Percentiles rank a stretch among this genome's conserved stretches.
phyloP scores from a whole-genome alignment of 2,113 vertebrate genomes.

The Typhlomys cinereus region DNA sequence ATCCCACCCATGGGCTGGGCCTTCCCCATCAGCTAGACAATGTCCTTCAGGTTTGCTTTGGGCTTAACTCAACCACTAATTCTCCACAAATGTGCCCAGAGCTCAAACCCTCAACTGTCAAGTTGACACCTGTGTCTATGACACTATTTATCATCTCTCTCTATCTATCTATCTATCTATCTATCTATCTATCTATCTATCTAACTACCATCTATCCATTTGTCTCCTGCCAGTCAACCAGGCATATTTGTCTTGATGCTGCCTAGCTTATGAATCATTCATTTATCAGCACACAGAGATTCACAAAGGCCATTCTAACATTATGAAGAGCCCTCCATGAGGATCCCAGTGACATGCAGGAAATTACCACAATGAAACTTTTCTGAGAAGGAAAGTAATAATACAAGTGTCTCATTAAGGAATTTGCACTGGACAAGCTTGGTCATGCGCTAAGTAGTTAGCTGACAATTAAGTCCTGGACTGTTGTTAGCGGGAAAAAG shows the following conservation, averaged over 20 bases:
- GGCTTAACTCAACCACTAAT: too few relatives aligned
- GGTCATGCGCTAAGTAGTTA: background rate
- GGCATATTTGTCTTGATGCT: background rate
- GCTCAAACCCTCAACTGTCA: too few relatives aligned
- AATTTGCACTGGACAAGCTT: background rate
- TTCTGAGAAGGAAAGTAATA: slow-evolving; percentile 23
- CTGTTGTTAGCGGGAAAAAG: background rate
- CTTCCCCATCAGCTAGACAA: too few relatives aligned
- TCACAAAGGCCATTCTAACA: background rate
- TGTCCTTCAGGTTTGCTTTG: too few relatives aligned
- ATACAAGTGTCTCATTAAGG: background rate
- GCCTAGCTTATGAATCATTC: background rate
- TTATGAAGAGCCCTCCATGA: background rate
- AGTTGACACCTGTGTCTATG: background rate
- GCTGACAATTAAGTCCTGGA: background rate
- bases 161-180: background rate
- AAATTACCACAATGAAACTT: background rate
- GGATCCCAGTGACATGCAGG: background rate
- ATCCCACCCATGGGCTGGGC: too few relatives aligned
- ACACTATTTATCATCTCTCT: background rate
- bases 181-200: background rate
- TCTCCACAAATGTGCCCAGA: too few relatives aligned
- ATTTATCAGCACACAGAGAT: background rate
- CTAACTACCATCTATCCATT: background rate
- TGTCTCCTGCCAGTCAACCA: background rate